Percentiles rank a stretch among this genome's conserved stretches.
phyloP scores from a whole-genome alignment of 2,888 invertebrate species.

The Chouioia cunea region DNA sequence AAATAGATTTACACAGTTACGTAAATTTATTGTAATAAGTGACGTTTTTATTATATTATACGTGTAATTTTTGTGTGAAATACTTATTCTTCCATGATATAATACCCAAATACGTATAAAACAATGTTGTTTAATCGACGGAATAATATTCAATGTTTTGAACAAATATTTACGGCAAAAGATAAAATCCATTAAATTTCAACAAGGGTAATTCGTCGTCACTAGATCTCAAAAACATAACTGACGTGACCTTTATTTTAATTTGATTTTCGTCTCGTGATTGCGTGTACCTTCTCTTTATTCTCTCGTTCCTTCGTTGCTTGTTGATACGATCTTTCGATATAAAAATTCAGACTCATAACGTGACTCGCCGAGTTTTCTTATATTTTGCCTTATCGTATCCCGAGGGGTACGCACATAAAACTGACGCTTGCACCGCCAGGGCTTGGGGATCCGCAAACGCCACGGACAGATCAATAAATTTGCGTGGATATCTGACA shows the following conservation, averaged over 20 bases:
- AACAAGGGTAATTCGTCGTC: too few relatives aligned
- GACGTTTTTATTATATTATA: too few relatives aligned
- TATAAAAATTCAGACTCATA: slow-evolving; percentile 66
- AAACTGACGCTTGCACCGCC: slow-evolving; percentile 56
- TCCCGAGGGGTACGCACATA: slow-evolving; percentile 59
- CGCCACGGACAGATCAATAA: slow-evolving; percentile 62
- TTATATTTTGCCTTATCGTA: slow-evolving; percentile 60
- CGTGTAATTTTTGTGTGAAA: too few relatives aligned
- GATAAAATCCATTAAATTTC: too few relatives aligned
- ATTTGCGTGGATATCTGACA: slow-evolving; percentile 63
- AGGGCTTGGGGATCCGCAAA: slow-evolving; percentile 47
- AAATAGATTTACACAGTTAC: too few relatives aligned
- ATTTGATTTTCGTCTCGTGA: slow-evolving; percentile 53
- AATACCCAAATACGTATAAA: too few relatives aligned
- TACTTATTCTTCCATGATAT: too few relatives aligned
- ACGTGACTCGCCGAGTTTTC: slow-evolving; percentile 56
- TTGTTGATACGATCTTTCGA: slow-evolving; percentile 49
- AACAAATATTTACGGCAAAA: too few relatives aligned
- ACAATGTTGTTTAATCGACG: too few relatives aligned
- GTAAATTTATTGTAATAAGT: too few relatives aligned
- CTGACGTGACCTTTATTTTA: slow-evolving; percentile 39
- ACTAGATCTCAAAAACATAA: too few relatives aligned
- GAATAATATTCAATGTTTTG: too few relatives aligned
- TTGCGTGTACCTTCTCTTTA: slow-evolving; percentile 30
- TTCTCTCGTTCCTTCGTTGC: slow-evolving; percentile 18